Percentiles rank a stretch among this genome's conserved stretches.
Conservation (phyloP, 2,888 invertebrate genomes). For the Azorinus chamasolen region DNA sequence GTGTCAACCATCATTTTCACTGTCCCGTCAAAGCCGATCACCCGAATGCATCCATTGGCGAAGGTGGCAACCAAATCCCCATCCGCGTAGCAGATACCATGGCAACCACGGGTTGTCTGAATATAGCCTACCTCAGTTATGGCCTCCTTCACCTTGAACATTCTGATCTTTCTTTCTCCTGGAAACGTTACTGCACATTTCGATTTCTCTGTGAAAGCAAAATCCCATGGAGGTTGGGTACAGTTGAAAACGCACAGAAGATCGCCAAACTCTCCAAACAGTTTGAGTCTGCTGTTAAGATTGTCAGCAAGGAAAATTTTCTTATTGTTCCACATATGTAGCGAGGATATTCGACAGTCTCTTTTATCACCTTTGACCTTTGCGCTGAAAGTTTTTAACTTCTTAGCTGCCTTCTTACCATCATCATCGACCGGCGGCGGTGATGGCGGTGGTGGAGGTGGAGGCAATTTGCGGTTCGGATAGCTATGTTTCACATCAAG, state of each 20-base stretch:
- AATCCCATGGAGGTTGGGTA: constrained; percentile 56
- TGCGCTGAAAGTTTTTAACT: constrained; percentile 59
- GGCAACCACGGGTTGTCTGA: constrained; percentile 42
- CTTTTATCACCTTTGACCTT: constrained; percentile 59
- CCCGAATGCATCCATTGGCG: constrained; percentile 55
- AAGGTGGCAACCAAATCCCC: constrained; percentile 51
- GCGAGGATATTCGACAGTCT: constrained; percentile 57
- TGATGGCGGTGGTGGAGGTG: constrained; percentile 56
- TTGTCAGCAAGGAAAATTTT: constrained; percentile 54
- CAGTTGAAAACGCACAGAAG: constrained; percentile 32
- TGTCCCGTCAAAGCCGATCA: constrained; percentile 51
- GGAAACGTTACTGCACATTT: constrained; percentile 63
- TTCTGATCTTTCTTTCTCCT: constrained; percentile 55
- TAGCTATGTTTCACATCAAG: constrained; percentile 60
- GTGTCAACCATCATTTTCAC: constrained; percentile 65
- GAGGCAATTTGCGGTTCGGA: constrained; percentile 45
- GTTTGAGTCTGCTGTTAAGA: constrained; percentile 45
- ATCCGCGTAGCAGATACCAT: constrained; percentile 53
- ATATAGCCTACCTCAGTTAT: constrained; percentile 45
- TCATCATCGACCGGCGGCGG: constrained; percentile 44
- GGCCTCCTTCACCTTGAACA: constrained; percentile 50
- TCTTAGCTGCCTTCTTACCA: constrained; percentile 52
- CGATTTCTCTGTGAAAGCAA: constrained; percentile 53
- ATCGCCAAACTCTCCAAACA: constrained; percentile 61
- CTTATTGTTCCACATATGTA: constrained; percentile 61